Percentiles rank a stretch among this genome's conserved stretches.
Evolutionary conservation across 2,113 vertebrate genomes (phyloP).

Genomic region (Neopipo cinnamomea): DNA sequence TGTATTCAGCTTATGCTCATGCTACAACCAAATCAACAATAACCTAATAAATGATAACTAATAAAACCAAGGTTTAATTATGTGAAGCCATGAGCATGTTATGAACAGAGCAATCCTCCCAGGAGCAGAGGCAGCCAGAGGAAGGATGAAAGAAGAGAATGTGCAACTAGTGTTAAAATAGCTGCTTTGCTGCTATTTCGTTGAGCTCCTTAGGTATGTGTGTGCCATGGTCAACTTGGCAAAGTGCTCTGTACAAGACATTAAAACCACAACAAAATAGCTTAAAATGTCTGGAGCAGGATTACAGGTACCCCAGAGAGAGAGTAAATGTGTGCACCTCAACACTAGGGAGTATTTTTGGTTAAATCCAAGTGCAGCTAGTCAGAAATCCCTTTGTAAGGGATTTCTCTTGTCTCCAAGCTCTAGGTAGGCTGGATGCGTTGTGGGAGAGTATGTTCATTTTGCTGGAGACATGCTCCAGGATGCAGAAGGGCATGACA

Average conservation of each 20-base stretch:
- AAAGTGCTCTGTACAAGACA: rapidly evolving
- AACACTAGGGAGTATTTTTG: neutral
- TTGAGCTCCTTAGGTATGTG: neutral
- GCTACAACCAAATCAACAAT: neutral
- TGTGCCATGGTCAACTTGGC: neutral
- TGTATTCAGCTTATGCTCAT: neutral
- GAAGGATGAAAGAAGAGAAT: neutral
- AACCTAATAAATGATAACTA: conserved; percentile 9
- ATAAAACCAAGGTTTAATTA: neutral
- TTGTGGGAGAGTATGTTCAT: rapidly evolving
- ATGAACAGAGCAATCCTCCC: neutral
- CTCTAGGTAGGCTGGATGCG: neutral
- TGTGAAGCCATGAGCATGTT: neutral
- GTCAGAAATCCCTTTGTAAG: neutral
- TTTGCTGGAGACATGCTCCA: neutral
- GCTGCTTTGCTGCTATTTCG: neutral
- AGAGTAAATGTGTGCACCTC: neutral
- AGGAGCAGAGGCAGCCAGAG: neutral
- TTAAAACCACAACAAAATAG: neutral
- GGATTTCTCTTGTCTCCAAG: neutral
- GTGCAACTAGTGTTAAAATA: neutral
- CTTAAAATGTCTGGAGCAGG: neutral
- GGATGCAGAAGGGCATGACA: neutral
- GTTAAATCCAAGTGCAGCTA: neutral
- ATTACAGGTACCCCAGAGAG: neutral